Base-by-base conservation (phyloP, 2,113 vertebrate species). In the Microtus montanus region DNA sequence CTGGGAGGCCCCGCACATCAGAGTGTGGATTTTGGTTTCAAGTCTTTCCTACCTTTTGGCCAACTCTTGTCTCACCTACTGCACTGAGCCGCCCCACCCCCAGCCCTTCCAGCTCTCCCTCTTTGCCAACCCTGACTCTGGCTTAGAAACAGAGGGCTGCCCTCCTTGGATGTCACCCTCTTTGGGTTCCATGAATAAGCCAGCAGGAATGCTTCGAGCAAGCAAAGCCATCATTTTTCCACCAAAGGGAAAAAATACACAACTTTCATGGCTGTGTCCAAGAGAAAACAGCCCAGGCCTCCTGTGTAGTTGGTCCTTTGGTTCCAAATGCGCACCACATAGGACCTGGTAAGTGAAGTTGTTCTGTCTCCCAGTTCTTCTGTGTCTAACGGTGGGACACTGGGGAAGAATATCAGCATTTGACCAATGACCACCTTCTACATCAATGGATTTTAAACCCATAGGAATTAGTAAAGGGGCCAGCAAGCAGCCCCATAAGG, bases 41-140 rank as follows among this genome's bases (percentile, higher is more conserved):
- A 96, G 95, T 97, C 97, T 97, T 98, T 98, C 97, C 97, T 98
- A 97, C 97, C 97, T 98, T 97, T 97, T 97, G 97, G 97, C 97
- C 97, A 98, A 97, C 86, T 95, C 94, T 97, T 97, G 96, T 96
- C 96, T 97, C 97, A 97, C 96, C 97, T 97, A 97, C 97, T 97
- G 94, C 95, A 96, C 96, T 94, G 95, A 75, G 95, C 96, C 75
- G 93, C 89, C 95, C 93, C 14, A 1, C 93, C 35, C 91, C 68
- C 91, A 64, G 19, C 19, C 58, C 19, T 58, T 93, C 83, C 77
- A 95, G 64, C 80, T 75, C 77, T 58, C 0, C 0, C 41, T 70
- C 71, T 84, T 79, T 97, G 97, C 97, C 97, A 98, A 98, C 97
- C 97, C 96, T 93, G 95, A 95, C 90, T 97, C 97, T 97, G 97